These are phyloP conservation scores for Operophtera brumata DNA, from an alignment of 2,888 invertebrate genomes.

Conservation along the genomic window DNA sequence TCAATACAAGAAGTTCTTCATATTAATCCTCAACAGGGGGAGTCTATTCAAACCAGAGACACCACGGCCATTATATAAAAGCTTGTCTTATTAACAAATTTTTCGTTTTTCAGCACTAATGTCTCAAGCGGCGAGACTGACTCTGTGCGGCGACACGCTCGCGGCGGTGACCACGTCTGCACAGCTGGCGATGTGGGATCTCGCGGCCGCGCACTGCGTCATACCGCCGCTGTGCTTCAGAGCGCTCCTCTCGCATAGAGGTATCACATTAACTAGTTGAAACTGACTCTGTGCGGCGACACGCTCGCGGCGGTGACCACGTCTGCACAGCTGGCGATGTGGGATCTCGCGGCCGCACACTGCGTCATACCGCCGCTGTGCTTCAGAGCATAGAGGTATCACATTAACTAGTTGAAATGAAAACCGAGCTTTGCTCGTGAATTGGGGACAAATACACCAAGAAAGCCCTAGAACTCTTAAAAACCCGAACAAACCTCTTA, in stretches of 20 bases:
- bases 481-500: too few species aligned
- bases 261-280: slow-evolving; percentile 46
- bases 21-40: too few species aligned
- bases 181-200: slow-evolving; percentile 81
- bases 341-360: slow-evolving; percentile 80
- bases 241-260: slow-evolving; percentile 79
- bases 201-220: slow-evolving; percentile 69
- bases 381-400: slow-evolving; percentile 80
- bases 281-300: slow-evolving; percentile 56
- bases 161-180: slow-evolving; percentile 65
- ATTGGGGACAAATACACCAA: too few species aligned
- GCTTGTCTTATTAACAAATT: background rate
- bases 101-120: slow-evolving; percentile 56
- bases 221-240: slow-evolving; percentile 82
- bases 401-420: slow-evolving; percentile 28
- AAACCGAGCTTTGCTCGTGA: too few species aligned
- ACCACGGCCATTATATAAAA: too few species aligned
- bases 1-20: too few species aligned
- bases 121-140: slow-evolving; percentile 61
- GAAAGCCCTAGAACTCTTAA: too few species aligned
- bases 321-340: slow-evolving; percentile 68
- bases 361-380: slow-evolving; percentile 80
- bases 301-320: slow-evolving; percentile 64
- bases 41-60: too few species aligned
- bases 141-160: slow-evolving; percentile 56